A percentile compares a stretch with the other conserved stretches of the same genome.
These are phyloP conservation scores for Loxodonta africana DNA, from an alignment of 2,113 vertebrate genomes.

Conservation along the genomic window DNA sequence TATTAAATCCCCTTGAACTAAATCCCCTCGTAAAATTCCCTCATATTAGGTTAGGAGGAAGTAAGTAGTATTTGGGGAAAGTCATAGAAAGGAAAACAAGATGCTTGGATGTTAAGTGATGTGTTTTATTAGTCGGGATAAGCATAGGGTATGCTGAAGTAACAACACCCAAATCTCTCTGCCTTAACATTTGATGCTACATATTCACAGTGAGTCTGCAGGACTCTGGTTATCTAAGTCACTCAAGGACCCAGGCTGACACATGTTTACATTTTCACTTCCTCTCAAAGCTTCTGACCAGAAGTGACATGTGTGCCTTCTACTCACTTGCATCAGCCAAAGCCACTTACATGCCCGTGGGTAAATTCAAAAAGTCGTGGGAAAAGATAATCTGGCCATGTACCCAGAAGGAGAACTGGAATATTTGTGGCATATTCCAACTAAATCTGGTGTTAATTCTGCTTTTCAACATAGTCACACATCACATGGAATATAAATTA, in stretches of 20 bases:
- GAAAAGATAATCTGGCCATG: neutral
- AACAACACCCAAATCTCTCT: neutral
- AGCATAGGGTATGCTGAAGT: neutral
- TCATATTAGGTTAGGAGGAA: neutral
- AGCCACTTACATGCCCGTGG: neutral
- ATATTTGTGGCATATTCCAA: neutral
- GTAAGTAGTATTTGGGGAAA: neutral
- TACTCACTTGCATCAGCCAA: neutral
- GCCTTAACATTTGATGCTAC: neutral
- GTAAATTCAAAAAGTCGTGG: neutral
- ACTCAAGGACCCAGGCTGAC: neutral
- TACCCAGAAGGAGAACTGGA: neutral
- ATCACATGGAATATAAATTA: neutral
- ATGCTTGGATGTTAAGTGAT: neutral
- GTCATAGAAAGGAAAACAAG: neutral
- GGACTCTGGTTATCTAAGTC: neutral
- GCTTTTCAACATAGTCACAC: neutral
- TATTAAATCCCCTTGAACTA: neutral
- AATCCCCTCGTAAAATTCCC: neutral
- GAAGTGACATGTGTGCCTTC: neutral
- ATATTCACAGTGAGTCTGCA: neutral
- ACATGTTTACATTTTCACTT: accelerated
- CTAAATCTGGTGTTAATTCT: neutral
- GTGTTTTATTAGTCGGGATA: neutral
- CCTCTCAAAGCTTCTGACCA: neutral